Conservation (phyloP, 2,797 vertebrate species). For the Sebastes alutus region DNA sequence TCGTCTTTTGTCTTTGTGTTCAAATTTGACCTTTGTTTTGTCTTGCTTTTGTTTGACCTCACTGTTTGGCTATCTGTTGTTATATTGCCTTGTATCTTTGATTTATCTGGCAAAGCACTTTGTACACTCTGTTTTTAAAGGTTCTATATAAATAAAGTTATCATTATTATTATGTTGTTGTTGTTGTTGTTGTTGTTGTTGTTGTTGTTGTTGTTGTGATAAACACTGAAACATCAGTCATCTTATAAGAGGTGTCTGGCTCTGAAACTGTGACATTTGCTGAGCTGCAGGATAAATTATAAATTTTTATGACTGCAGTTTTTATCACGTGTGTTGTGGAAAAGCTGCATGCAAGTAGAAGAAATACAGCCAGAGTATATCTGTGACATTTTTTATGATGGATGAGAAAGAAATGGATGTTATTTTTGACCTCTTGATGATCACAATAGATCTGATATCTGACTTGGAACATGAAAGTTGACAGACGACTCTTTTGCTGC, state of each 20-base stretch:
- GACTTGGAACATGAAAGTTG: background rate
- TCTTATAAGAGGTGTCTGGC: background rate
- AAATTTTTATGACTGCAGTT: background rate
- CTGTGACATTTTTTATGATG: background rate
- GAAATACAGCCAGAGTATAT: background rate
- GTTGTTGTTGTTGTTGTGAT: background rate
- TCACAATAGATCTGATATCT: background rate
- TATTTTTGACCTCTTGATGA: background rate
- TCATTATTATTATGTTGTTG: too few relatives aligned
- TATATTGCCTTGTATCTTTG: too few relatives aligned
- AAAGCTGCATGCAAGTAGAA: background rate
- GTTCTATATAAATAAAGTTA: too few relatives aligned
- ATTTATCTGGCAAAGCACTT: too few relatives aligned
- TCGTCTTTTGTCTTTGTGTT: too few relatives aligned
- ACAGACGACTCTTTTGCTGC: background rate
- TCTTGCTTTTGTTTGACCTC: too few relatives aligned
- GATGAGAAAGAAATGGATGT: background rate
- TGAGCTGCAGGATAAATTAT: background rate
- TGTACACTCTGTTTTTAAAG: too few relatives aligned
- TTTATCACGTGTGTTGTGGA: background rate
- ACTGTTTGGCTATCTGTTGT: too few relatives aligned
- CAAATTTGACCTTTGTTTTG: too few relatives aligned
- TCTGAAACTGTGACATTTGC: slow-evolving; percentile 1
- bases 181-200: too few relatives aligned
- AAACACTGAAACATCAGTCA: background rate